A percentile compares a stretch with the other conserved stretches of the same genome.
Conservation (phyloP, 2,888 invertebrate species). For the Lochmaea capreae region DNA sequence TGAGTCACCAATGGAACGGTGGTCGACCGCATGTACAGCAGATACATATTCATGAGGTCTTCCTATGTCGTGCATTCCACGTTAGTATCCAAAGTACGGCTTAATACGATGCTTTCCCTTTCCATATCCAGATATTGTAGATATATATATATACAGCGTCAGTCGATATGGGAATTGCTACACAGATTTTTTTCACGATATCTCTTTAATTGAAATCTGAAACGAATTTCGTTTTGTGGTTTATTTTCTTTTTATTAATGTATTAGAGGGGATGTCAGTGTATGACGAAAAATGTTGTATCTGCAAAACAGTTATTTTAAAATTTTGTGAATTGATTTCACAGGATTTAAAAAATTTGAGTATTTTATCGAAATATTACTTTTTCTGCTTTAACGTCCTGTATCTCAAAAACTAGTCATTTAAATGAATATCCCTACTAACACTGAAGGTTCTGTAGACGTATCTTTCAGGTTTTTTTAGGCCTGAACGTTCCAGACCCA, state of each 20-base stretch:
- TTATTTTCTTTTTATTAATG: neutral
- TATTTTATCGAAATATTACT: too few relatives aligned
- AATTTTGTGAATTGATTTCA: too few relatives aligned
- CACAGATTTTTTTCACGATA: constrained; percentile 32
- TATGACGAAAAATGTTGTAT: too few relatives aligned
- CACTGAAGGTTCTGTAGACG: too few relatives aligned
- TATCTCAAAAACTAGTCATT: too few relatives aligned
- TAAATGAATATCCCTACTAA: too few relatives aligned
- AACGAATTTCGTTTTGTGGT: neutral
- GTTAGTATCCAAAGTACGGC: constrained; percentile 44
- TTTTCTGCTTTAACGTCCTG: too few relatives aligned
- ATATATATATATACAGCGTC: constrained; percentile 16
- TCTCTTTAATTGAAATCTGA: constrained; percentile 30
- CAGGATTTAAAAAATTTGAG: too few relatives aligned
- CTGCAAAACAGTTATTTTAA: too few relatives aligned
- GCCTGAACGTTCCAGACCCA: too few relatives aligned
- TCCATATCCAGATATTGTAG: constrained; percentile 48
- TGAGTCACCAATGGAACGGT: constrained; percentile 57
- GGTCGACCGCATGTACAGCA: constrained; percentile 59
- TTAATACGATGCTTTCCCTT: constrained; percentile 62
- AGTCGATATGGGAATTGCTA: constrained; percentile 32
- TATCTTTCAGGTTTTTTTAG: too few relatives aligned
- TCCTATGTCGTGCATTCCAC: constrained; percentile 46
- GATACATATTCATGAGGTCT: constrained; percentile 66
- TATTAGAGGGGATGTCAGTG: neutral